Evolutionary conservation across 2,888 invertebrate genomes (phyloP).

Genomic region (Meiosimyza platycephala): DNA sequence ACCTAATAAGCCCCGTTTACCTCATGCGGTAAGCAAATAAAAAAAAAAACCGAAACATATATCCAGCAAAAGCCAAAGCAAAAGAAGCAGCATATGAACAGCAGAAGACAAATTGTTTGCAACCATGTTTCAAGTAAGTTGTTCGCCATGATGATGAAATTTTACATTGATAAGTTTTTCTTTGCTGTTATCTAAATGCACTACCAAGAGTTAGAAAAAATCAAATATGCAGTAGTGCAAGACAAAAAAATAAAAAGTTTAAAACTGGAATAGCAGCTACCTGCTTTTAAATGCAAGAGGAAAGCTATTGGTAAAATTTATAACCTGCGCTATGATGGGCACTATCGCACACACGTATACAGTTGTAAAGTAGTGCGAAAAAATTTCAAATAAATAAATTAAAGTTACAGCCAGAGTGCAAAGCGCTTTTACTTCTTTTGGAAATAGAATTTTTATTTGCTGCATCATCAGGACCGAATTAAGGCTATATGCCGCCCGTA

Average conservation of each 20-base stretch:
- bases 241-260: too few species aligned
- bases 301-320: slow-evolving; percentile 28
- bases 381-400: not conserved
- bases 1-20: too few species aligned
- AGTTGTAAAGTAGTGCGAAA: not conserved
- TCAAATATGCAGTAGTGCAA: slow-evolving; percentile 6
- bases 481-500: too few species aligned
- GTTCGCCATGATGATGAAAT: slow-evolving; percentile 12
- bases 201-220: too few species aligned
- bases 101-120: slow-evolving; percentile 34
- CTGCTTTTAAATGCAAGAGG: not conserved
- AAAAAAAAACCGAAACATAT: too few species aligned
- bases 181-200: too few species aligned
- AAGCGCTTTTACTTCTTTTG: not conserved
- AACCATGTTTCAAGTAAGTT: slow-evolving; percentile 26
- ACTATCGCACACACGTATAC: slow-evolving; percentile 6
- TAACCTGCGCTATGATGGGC: not conserved
- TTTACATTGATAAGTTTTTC: not conserved
- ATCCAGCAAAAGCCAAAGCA: too few species aligned
- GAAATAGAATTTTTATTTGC: slow-evolving; percentile 20
- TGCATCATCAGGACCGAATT: too few species aligned
- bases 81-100: not conserved
- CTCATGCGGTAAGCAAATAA: too few species aligned
- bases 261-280: not conserved
- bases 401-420: not conserved